Conservation (phyloP, 2,888 invertebrate species). For the Podotricha telesiphe region DNA sequence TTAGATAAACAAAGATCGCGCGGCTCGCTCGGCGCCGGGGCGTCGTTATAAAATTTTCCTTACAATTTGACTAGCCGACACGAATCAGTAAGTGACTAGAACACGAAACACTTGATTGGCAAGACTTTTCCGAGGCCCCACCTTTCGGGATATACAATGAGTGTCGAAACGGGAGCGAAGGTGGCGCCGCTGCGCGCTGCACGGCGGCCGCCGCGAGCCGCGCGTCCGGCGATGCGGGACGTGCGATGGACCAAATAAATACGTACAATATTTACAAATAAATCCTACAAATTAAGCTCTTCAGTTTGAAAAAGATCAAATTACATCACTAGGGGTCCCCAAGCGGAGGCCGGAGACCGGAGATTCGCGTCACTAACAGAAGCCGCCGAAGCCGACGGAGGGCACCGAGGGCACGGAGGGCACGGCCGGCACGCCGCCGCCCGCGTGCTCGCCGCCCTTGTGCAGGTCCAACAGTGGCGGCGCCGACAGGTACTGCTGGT, state of each 20-base stretch:
- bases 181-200: conserved; percentile 25
- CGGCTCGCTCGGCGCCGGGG: conserved; percentile 44
- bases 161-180: conserved; percentile 34
- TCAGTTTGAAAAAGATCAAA: conserved; percentile 68
- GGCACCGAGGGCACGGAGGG: conserved; percentile 74
- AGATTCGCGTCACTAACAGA: conserved; percentile 67
- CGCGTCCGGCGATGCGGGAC: conserved; percentile 35
- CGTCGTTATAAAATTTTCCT: conserved; percentile 37
- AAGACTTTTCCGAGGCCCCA: conserved; percentile 60
- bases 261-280: conserved; percentile 81
- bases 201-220: conserved; percentile 41
- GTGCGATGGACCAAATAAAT: conserved; percentile 69
- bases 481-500: conserved; percentile 77
- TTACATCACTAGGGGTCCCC: conserved; percentile 68
- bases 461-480: conserved; percentile 75
- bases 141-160: conserved; percentile 42
- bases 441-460: conserved; percentile 69
- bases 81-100: conserved; percentile 80
- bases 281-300: conserved; percentile 78
- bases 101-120: conserved; percentile 75
- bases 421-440: conserved; percentile 59
- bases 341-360: conserved; percentile 46
- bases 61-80: conserved; percentile 77
- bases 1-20: conserved; percentile 59
- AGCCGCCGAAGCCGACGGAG: conserved; percentile 79